These are phyloP conservation scores for Agriotes lineatus DNA, from an alignment of 2,888 invertebrate species.

Conservation along the genomic window DNA sequence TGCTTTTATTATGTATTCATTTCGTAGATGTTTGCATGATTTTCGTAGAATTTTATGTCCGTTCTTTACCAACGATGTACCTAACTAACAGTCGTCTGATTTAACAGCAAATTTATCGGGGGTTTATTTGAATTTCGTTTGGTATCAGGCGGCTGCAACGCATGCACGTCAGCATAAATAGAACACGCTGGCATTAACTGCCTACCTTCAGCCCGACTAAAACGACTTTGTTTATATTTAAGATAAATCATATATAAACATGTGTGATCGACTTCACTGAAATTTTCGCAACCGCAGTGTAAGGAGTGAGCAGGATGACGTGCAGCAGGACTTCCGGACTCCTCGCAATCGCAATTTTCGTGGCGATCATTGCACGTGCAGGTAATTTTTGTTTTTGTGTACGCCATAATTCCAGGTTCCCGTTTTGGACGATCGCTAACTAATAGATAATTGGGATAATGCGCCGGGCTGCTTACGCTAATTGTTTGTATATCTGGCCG, in stretches of 20 bases:
- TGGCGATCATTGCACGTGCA: conserved; percentile 21
- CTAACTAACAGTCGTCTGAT: too few species aligned
- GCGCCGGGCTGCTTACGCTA: neutral
- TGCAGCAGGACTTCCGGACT: neutral
- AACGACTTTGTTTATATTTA: conserved; percentile 11
- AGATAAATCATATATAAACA: conserved; percentile 19
- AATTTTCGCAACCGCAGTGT: neutral
- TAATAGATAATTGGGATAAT: neutral
- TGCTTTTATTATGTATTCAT: too few species aligned
- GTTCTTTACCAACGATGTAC: too few species aligned
- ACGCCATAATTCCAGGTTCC: too few species aligned
- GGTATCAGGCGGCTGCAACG: neutral
- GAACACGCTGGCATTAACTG: conserved; percentile 30
- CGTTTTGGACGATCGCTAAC: too few species aligned
- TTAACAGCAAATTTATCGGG: too few species aligned
- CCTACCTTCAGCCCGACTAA: neutral
- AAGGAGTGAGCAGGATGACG: conserved; percentile 3
- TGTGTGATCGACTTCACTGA: conserved; percentile 19
- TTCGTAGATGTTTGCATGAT: too few species aligned
- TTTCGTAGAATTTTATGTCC: too few species aligned
- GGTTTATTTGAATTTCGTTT: too few species aligned
- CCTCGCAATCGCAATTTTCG: conserved; percentile 13
- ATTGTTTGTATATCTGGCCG: conserved; percentile 1
- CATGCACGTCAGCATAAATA: neutral
- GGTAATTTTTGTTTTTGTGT: too few species aligned